Percentiles rank a stretch among this genome's conserved stretches.
These are phyloP conservation scores for Acrobeloides nanus DNA, from an alignment of 2,888 invertebrate species.

Conservation along the genomic window DNA sequence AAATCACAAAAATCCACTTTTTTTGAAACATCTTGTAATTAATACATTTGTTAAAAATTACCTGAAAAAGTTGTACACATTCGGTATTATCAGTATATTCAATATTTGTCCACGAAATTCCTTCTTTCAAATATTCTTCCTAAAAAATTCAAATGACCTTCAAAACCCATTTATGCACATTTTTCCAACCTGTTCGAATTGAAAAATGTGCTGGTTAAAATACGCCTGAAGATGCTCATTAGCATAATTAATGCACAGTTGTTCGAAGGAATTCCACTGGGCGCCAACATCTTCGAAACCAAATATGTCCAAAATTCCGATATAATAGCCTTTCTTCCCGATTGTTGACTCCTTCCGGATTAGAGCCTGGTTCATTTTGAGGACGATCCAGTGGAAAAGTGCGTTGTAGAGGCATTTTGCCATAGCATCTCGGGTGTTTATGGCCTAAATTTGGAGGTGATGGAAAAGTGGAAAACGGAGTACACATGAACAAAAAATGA, in stretches of 20 bases:
- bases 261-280: slow-evolving; percentile 73
- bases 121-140: slow-evolving; percentile 86
- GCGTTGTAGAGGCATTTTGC: slow-evolving; percentile 93
- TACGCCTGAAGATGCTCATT: slow-evolving; percentile 94
- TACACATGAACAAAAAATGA: slow-evolving; percentile 1
- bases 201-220: slow-evolving; percentile 95
- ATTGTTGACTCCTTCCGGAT: slow-evolving; percentile 57
- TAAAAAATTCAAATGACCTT: slow-evolving; percentile 58
- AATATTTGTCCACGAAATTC: slow-evolving; percentile 88
- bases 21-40: too few relatives aligned
- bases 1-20: too few relatives aligned
- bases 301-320: slow-evolving; percentile 76
- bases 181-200: slow-evolving; percentile 68
- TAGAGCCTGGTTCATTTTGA: slow-evolving; percentile 87
- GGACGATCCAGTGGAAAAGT: slow-evolving; percentile 92
- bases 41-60: too few relatives aligned
- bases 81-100: slow-evolving; percentile 92
- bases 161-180: not conserved
- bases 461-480: too few relatives aligned
- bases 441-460: slow-evolving; percentile 69
- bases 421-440: slow-evolving; percentile 86
- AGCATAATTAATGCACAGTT: slow-evolving; percentile 92
- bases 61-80: slow-evolving; percentile 80
- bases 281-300: slow-evolving; percentile 86
- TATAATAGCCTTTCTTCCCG: slow-evolving; percentile 69